Conservation (phyloP, 1,140 invertebrate species). For the Pseudobourletiella spinata region DNA sequence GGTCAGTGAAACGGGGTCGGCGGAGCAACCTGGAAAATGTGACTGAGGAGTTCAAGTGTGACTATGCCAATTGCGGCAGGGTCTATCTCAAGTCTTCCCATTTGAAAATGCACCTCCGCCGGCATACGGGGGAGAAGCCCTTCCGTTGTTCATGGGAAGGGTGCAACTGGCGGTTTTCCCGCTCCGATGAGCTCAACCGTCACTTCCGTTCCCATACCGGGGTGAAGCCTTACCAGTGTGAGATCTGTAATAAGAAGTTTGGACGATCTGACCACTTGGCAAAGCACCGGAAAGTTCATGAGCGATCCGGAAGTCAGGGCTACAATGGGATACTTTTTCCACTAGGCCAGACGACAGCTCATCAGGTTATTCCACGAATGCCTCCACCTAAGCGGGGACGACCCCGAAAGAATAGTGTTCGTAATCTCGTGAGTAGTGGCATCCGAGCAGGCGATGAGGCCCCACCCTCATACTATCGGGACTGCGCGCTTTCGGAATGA, state of each 20-base stretch:
- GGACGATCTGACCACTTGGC: slow-evolving; percentile 80
- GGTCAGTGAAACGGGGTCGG: too few relatives aligned
- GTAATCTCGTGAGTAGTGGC: too few relatives aligned
- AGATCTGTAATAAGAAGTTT: slow-evolving; percentile 73
- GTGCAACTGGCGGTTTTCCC: slow-evolving; percentile 88
- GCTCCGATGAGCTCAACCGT: slow-evolving; percentile 76
- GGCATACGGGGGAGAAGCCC: slow-evolving; percentile 91
- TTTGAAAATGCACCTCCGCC: slow-evolving; percentile 80
- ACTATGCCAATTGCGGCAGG: slow-evolving; percentile 45
- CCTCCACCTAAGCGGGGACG: too few relatives aligned
- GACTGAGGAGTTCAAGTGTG: background rate
- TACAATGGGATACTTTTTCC: too few relatives aligned
- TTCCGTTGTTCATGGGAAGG: slow-evolving; percentile 81
- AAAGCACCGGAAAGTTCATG: slow-evolving; percentile 78
- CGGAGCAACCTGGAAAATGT: too few relatives aligned
- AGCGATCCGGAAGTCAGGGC: too few relatives aligned
- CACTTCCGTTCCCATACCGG: slow-evolving; percentile 73
- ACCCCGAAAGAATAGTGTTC: too few relatives aligned
- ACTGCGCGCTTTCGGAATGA: too few relatives aligned
- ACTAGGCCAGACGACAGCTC: too few relatives aligned
- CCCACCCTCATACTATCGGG: too few relatives aligned
- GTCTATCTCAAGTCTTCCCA: slow-evolving; percentile 88
- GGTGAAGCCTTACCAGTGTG: slow-evolving; percentile 75
- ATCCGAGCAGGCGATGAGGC: too few relatives aligned
- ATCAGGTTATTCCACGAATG: too few relatives aligned